These are phyloP conservation scores for Scaptomyza hsui DNA, from an alignment of 1,140 invertebrate genomes.

Conservation along the genomic window DNA sequence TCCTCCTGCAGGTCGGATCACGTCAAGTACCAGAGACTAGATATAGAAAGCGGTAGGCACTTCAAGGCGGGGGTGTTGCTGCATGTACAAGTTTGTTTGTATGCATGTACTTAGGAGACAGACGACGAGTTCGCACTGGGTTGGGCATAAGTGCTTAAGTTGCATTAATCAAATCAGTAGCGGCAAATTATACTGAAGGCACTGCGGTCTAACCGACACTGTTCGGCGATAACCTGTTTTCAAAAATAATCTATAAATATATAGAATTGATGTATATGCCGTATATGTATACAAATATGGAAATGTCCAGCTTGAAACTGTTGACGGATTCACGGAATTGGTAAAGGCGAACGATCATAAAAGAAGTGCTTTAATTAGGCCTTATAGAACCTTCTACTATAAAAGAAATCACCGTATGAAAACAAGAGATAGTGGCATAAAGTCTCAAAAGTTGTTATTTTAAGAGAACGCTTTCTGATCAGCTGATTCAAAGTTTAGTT, in stretches of 20 bases:
- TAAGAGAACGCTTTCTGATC: too few relatives aligned
- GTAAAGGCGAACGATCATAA: too few relatives aligned
- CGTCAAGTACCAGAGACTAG: background rate
- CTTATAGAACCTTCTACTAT: constrained; percentile 16
- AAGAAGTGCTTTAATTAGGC: constrained; percentile 13
- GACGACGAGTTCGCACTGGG: background rate
- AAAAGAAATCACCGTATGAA: too few relatives aligned
- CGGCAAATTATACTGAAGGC: constrained; percentile 17
- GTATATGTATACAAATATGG: constrained; percentile 6
- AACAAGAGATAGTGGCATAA: background rate
- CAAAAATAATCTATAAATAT: constrained; percentile 18
- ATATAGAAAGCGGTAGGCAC: background rate
- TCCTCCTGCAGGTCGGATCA: background rate
- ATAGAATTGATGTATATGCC: background rate
- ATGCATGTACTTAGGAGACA: background rate
- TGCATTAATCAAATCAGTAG: constrained; percentile 23
- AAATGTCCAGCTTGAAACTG: constrained; percentile 8
- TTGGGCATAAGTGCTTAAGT: constrained; percentile 7
- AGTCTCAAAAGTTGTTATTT: too few relatives aligned
- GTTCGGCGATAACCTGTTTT: constrained; percentile 26
- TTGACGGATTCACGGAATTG: too few relatives aligned
- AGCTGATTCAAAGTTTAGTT: background rate
- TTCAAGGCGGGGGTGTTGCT: background rate
- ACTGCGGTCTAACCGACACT: background rate
- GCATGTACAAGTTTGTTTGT: too few relatives aligned